These are phyloP conservation scores for Synanthedon andrenaeformis DNA, from an alignment of 2,888 invertebrate genomes.

Conservation along the genomic window DNA sequence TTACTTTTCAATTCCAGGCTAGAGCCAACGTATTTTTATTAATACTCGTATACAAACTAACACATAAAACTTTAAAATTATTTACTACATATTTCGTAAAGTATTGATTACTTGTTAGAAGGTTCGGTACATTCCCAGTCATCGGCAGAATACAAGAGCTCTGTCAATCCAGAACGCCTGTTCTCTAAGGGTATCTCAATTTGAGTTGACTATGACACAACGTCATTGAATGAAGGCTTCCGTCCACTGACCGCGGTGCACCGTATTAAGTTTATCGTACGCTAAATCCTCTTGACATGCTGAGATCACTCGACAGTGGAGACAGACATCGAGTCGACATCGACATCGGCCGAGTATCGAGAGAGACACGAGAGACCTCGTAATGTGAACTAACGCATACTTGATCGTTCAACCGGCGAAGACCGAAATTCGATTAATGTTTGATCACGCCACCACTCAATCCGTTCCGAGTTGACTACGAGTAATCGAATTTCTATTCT, in stretches of 20 bases:
- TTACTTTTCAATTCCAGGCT: no score
- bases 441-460: slow-evolving; percentile 41
- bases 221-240: background rate
- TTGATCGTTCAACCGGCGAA: slow-evolving; percentile 45
- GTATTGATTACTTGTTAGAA: no score
- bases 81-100: no score
- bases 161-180: background rate
- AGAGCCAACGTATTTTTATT: no score
- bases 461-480: slow-evolving; percentile 38
- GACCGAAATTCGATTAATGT: slow-evolving; percentile 63
- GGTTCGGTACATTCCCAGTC: no score
- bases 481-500: slow-evolving; percentile 44
- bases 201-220: no score
- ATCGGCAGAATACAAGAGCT: background rate
- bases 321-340: slow-evolving; percentile 46
- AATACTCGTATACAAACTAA: no score
- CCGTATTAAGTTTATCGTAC: slow-evolving; percentile 10
- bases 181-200: background rate
- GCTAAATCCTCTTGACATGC: slow-evolving; percentile 38
- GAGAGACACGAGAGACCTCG: slow-evolving; percentile 42
- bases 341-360: slow-evolving; percentile 39
- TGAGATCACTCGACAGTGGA: slow-evolving; percentile 37
- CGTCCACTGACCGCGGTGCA: background rate
- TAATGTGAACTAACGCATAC: slow-evolving; percentile 56
- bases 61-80: no score